Percentiles rank a stretch among this genome's conserved stretches.
Evolutionary conservation across 2,797 vertebrate species (phyloP).

Genomic region (Rhinichthys osculus): DNA sequence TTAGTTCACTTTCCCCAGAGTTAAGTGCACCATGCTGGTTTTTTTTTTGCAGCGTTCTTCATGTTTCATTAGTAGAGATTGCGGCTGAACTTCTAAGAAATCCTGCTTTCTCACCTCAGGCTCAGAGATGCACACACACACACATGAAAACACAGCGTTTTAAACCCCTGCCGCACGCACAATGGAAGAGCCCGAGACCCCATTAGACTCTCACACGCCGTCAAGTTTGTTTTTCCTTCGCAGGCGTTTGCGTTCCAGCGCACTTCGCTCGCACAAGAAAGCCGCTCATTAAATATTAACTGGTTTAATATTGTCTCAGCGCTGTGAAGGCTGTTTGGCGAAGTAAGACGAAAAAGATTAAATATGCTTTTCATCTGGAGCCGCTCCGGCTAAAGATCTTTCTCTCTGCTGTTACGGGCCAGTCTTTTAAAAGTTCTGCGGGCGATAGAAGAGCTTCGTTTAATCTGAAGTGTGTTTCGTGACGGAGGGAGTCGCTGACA

Average conservation of each 20-base stretch:
- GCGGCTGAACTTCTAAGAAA: slow-evolving; percentile 10
- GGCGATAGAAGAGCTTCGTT: slow-evolving; percentile 68
- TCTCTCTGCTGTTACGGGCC: slow-evolving; percentile 65
- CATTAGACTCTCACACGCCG: slow-evolving; percentile 75
- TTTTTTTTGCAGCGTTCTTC: too few relatives aligned
- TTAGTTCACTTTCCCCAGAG: too few relatives aligned
- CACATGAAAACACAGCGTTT: slow-evolving; percentile 16
- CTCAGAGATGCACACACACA: neutral
- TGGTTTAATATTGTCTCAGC: slow-evolving; percentile 86
- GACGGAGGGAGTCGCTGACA: slow-evolving; percentile 61
- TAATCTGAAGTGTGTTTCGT: slow-evolving; percentile 75
- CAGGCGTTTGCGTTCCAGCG: slow-evolving; percentile 73
- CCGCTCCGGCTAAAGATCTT: slow-evolving; percentile 74
- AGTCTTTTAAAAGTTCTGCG: slow-evolving; percentile 74
- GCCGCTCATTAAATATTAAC: slow-evolving; percentile 86
- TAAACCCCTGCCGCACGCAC: slow-evolving; percentile 17
- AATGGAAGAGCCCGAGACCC: slow-evolving; percentile 48
- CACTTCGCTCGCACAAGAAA: slow-evolving; percentile 78
- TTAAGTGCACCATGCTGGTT: too few relatives aligned
- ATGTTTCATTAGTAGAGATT: neutral
- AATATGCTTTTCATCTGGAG: slow-evolving; percentile 87
- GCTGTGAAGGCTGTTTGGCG: slow-evolving; percentile 78
- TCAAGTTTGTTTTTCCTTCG: slow-evolving; percentile 83
- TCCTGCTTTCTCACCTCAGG: slow-evolving; percentile 18
- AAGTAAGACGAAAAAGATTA: slow-evolving; percentile 81